A percentile compares a stretch with the other conserved stretches of the same genome.
These are phyloP conservation scores for Orussus abietinus DNA, from an alignment of 1,140 invertebrate species.

Conservation along the genomic window DNA sequence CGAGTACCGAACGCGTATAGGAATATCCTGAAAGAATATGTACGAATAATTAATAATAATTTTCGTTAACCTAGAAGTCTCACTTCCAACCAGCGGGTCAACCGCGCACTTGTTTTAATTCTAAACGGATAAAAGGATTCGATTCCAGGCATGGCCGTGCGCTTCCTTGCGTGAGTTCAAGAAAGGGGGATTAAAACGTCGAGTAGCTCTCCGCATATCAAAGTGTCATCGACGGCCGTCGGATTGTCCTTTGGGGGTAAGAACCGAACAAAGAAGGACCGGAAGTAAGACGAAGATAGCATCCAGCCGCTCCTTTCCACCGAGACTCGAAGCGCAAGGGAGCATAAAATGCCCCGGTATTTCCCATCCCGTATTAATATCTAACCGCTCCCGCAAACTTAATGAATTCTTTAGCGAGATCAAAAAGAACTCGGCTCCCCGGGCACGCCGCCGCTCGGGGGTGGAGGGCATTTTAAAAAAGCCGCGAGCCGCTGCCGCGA, in stretches of 20 bases:
- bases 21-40: too few relatives aligned
- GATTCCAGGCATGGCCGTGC: too few relatives aligned
- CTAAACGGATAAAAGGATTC: too few relatives aligned
- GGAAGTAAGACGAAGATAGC: slow-evolving; percentile 19
- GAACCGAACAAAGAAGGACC: slow-evolving; percentile 16
- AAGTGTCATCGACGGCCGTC: slow-evolving; percentile 28
- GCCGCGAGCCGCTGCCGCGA: slow-evolving; percentile 18
- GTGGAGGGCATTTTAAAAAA: slow-evolving; percentile 2
- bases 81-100: too few relatives aligned
- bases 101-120: too few relatives aligned
- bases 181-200: slow-evolving; percentile 5
- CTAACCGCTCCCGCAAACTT: slow-evolving; percentile 37
- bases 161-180: slow-evolving; percentile 6
- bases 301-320: too few relatives aligned
- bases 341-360: slow-evolving; percentile 28
- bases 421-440: slow-evolving; percentile 28
- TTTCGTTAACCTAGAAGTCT: too few relatives aligned
- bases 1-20: too few relatives aligned
- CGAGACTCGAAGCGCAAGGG: slow-evolving; percentile 19
- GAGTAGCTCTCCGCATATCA: slow-evolving; percentile 13
- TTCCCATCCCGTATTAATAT: slow-evolving; percentile 41
- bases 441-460: background rate
- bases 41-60: too few relatives aligned
- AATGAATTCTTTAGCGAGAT: slow-evolving; percentile 44
- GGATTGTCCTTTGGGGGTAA: too few relatives aligned